phyloP scores from a whole-genome alignment of 2,113 vertebrate genomes.

The Chunga burmeisteri region DNA sequence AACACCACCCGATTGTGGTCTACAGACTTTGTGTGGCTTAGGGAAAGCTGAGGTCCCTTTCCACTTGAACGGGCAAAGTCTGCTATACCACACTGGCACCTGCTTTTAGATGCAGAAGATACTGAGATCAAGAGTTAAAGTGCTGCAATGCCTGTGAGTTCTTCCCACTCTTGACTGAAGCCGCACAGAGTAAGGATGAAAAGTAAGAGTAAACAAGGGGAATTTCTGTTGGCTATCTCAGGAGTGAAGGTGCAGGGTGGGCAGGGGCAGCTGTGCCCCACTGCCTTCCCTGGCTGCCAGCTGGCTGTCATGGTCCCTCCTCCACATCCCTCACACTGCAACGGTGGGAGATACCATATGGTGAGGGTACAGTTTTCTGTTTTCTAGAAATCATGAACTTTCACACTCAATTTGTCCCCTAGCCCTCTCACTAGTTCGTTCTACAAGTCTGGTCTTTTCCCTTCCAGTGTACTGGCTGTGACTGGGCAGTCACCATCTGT shows the following conservation, averaged over 20 bases:
- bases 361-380: neutral
- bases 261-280: neutral
- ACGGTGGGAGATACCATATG: no score
- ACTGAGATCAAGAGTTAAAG: neutral
- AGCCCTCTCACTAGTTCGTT: neutral
- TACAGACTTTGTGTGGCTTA: neutral
- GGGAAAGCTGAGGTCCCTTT: neutral
- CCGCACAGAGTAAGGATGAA: neutral
- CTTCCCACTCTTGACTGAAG: neutral
- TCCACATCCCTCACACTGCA: neutral
- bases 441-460: neutral
- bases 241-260: neutral
- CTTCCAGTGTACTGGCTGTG: neutral
- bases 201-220: neutral
- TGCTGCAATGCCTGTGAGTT: neutral
- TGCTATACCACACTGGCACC: fast-evolving
- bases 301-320: fast-evolving
- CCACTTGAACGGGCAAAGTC: neutral
- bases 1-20: neutral
- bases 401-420: neutral
- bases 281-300: neutral
- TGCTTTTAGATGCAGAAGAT: neutral
- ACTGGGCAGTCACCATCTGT: neutral
- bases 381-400: neutral
- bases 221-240: fast-evolving